phyloP scores from a whole-genome alignment of 1,140 invertebrate species.

The Sipha flava region DNA sequence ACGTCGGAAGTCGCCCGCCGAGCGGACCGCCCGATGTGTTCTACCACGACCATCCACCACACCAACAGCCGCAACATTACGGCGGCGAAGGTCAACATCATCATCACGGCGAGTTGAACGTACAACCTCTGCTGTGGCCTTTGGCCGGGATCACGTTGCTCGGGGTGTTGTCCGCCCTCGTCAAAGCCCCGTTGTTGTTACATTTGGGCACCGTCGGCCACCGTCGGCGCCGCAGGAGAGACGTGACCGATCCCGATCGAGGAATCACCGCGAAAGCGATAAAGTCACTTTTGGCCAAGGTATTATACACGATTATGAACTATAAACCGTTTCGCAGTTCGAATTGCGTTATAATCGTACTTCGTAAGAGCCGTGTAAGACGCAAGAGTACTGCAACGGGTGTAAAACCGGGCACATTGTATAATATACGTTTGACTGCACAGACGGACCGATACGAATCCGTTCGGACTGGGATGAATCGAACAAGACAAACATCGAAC shows the following conservation, averaged over 20 bases:
- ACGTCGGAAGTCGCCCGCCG: neutral
- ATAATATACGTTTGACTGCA: no score
- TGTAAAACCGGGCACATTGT: no score
- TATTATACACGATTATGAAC: neutral
- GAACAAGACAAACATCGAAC: no score
- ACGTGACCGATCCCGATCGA: conserved; percentile 11
- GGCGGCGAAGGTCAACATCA: neutral
- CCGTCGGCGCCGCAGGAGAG: conserved; percentile 42
- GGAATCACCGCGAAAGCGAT: neutral
- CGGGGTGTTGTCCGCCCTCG: conserved; percentile 65
- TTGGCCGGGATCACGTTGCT: conserved; percentile 67
- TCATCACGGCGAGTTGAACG: conserved; percentile 6
- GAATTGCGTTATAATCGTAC: no score
- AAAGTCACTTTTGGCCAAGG: neutral
- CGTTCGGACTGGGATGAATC: no score
- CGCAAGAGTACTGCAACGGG: no score
- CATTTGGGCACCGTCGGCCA: conserved; percentile 60
- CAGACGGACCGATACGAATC: no score
- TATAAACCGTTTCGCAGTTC: no score
- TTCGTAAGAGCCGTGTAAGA: no score
- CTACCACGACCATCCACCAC: neutral
- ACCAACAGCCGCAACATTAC: conserved; percentile 12
- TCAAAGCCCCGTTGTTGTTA: conserved; percentile 64
- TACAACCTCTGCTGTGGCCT: conserved; percentile 53
- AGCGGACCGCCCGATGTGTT: neutral